Evolutionary conservation across 2,888 invertebrate genomes (phyloP), one percentile per base, ranked within the genome.

Genomic region (Papilio demoleus): DNA sequence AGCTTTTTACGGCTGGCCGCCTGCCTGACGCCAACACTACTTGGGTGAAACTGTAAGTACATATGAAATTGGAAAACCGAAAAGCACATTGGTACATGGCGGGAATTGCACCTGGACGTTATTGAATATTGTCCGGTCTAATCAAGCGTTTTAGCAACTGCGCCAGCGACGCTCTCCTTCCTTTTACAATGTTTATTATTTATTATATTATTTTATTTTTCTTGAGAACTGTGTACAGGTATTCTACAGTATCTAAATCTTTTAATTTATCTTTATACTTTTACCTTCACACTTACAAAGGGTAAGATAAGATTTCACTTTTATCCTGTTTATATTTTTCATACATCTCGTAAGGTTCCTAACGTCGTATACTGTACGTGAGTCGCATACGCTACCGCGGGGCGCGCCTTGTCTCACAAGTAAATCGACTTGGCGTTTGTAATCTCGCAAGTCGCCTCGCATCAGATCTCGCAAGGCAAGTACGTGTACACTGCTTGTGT

Each of bases 401-500:
- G 19, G 58, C 56, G 34, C 59, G 64, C 22, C 31, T 59, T 60
- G 68, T 47, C 64, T 68, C 58, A 58, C 62, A 60, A 65, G 22
- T 60, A 38, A 59, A 69, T 65, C 42, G 36, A 69, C 50, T 53
- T 65, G 65, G 65, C 53, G 65, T 36, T 45, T 50, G 63, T 63
- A 53, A 65, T 65, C 60, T 45, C 36, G 11, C 50, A 65, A 68
- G 47, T 64, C 56, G 67, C 50, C 27, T 36, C 50, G 59, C 60
- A 63, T 65, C 63, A 66, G 27, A 60, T 67, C 53, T 66, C 45
- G 62, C 68, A 61, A 66, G 64, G 71, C 68, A 70, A 68, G 45
- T 69, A 69, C 71, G 65, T 70, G 66, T 65, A 40, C 67, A 50
- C 64, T 60, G 56, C 67, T 62, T 65, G 71, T 61, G 60, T 61